Evolutionary conservation across 2,888 invertebrate species (phyloP), one percentile per base, ranked within the genome.

Genomic region (Patella caerulea): DNA sequence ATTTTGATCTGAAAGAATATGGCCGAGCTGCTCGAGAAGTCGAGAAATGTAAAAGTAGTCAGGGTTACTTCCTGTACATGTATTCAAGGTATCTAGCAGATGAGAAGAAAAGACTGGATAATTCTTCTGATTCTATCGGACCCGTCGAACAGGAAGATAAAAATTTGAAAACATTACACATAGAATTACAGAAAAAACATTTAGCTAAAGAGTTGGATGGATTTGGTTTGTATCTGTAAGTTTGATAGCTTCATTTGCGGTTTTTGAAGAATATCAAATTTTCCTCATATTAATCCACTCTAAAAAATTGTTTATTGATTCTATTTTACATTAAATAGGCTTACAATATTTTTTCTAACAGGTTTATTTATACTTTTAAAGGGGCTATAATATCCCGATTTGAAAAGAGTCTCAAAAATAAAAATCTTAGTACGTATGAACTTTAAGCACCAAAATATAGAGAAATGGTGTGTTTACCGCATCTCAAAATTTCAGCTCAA

Each of bases 1-100:
- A 96, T 91, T 97, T 97, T 90, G 97, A 98, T 92, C 93, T 95
- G 71, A 95, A 96, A 86, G 98, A 98, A 91, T 98, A 97, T 91
- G 97, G 97, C 87, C 93, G 94, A 76, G 92, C 92, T 59, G 91
- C 91, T 14, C 85, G 87, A 79, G 89, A 90, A 75, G 79, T 90
- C 19, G 82, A 86, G 72, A 85, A 87, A 15, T 89, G 89, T 81
- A 84, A 77, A 14, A 86, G 85, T 74, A 93, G 94, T 0, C 95
- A 95, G 90, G 94, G 95, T 71, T 94, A 95, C 81, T 98, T 98
- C 91, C 92, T 98, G 52, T 94, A 96, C 90, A 94, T 95, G 85
- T 98, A 98, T 91, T 94, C 97, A 0, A 94, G 94, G 55, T 98
- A 96, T 89, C 94, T 97, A 81, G 96, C 97, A 0, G 95, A 96